Percentiles rank a stretch among this genome's conserved stretches.
Evolutionary conservation across 1,140 invertebrate species (phyloP).

Genomic region (Lerema accius): DNA sequence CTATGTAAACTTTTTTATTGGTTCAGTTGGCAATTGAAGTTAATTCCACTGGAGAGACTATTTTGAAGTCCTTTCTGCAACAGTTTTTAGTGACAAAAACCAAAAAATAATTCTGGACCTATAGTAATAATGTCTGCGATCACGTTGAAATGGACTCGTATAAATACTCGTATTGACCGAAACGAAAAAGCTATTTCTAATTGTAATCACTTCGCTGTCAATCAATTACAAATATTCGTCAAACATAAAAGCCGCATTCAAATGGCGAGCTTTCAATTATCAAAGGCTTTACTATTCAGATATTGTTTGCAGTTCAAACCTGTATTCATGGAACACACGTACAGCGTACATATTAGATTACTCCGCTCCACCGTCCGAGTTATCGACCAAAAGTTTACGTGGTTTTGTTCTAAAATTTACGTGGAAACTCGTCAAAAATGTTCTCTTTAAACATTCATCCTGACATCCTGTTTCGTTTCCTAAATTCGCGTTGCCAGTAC

Average conservation of each 20-base stretch:
- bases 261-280: slow-evolving; percentile 15
- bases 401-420: slow-evolving; percentile 7
- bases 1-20: no score
- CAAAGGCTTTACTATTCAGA: slow-evolving; percentile 17
- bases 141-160: no score
- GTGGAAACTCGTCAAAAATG: background rate
- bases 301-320: slow-evolving; percentile 3
- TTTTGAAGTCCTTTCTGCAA: no score
- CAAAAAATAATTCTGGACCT: no score
- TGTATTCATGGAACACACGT: background rate
- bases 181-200: background rate
- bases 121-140: no score
- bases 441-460: background rate
- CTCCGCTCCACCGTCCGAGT: background rate
- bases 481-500: background rate
- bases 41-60: no score
- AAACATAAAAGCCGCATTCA: background rate
- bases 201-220: background rate
- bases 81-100: no score
- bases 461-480: background rate
- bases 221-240: background rate
- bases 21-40: no score
- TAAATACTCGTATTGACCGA: no score
- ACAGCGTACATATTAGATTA: background rate
- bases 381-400: slow-evolving; percentile 13